Base-by-base conservation (phyloP, 2,113 vertebrate species). In the Morone chrysops region DNA sequence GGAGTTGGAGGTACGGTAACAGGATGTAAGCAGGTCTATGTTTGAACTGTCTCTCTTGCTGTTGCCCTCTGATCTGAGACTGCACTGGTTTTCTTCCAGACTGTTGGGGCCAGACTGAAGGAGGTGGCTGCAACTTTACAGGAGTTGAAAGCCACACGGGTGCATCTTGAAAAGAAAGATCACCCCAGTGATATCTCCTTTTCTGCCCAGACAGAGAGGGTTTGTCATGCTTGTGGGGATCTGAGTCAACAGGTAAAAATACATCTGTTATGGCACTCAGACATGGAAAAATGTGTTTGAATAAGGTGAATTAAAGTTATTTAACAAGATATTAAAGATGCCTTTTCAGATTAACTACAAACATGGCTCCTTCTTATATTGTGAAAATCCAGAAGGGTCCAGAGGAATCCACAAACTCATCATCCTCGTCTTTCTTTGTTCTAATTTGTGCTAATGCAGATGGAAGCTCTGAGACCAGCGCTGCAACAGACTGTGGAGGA, bases 1-100 rank as follows among this genome's bases (percentile, higher is more conserved):
- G 74, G 95, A 97, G 61, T 96, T 94, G 91, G 93, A 96, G 97
- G 98, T 99, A 94, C 22, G 48, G 18, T 41, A 25, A 62, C 61
- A 1, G 11, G 56, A 70, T 59, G 43, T 4, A 60, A 50, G 20
- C 59, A 51, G 85, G 59, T 67, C n/a, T 13, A 2, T 59, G 43
- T 83, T 40, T 80, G 63, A 53, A 16, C 8, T 8, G 6, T n/a
- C 7, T n/a, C 17, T 47, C 36, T 12, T 13, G 1, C 60, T 45
- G 13, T 9, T 60, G 10, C 47, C 14, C 20, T 83, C 67, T 70
- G 20, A 81, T 75, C 25, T 66, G 36, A 75, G 31, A 16, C 41
- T 59, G 2, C 63, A 31, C 6, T 65, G 66, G 69, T 83, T 63
- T 20, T 51, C 38, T 56, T 82, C 10, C 74, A 98, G 98, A 95